Percentiles rank a stretch among this genome's conserved stretches.
These are phyloP conservation scores for Acrobasis suavella DNA, from an alignment of 2,888 invertebrate species.

Conservation along the genomic window DNA sequence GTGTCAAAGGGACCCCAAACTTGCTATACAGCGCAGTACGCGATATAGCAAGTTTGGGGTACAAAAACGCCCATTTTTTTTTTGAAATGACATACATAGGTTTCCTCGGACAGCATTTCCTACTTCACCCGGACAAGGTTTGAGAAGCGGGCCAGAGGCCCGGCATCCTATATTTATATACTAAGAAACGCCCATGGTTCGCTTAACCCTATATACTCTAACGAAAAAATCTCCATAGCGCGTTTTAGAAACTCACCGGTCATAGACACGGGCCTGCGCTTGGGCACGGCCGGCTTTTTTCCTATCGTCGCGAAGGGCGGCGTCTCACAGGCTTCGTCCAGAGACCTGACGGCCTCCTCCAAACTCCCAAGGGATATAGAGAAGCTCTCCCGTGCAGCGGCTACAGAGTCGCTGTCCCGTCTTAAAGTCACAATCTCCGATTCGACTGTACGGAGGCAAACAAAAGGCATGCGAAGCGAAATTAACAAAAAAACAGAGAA, in stretches of 20 bases:
- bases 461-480: slow-evolving; percentile 56
- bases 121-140: too few species aligned
- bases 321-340: slow-evolving; percentile 69
- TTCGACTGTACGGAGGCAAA: slow-evolving; percentile 44
- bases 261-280: slow-evolving; percentile 84
- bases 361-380: slow-evolving; percentile 75
- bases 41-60: too few species aligned
- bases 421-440: slow-evolving; percentile 80
- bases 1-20: slow-evolving; percentile 76
- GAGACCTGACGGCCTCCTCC: slow-evolving; percentile 70
- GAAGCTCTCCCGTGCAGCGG: slow-evolving; percentile 74
- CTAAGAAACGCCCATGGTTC: too few species aligned
- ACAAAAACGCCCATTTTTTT: too few species aligned
- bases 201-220: too few species aligned
- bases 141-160: too few species aligned
- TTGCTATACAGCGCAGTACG: too few species aligned
- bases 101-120: too few species aligned
- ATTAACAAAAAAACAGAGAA: slow-evolving; percentile 49
- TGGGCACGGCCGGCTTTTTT: slow-evolving; percentile 77
- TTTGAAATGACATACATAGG: too few species aligned
- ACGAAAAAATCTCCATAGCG: background rate
- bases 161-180: too few species aligned
- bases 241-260: slow-evolving; percentile 70
- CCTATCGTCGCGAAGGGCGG: slow-evolving; percentile 73
- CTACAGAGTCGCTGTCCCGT: slow-evolving; percentile 76